Evolutionary conservation across 2,888 invertebrate genomes (phyloP).

Genomic region (Thyatira batis): DNA sequence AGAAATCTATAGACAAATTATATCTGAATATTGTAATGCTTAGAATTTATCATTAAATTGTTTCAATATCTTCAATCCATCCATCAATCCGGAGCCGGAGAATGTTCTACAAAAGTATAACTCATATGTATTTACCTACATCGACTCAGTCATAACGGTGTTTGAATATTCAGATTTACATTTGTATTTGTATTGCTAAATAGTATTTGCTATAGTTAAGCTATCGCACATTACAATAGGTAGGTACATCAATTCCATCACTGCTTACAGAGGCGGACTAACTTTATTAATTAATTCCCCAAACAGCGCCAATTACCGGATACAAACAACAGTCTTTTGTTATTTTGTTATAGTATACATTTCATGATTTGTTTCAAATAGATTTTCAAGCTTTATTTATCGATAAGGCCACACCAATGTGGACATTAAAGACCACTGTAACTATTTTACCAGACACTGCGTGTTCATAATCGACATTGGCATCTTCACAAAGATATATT

Average conservation of each 20-base stretch:
- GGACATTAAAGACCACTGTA: conserved; percentile 18
- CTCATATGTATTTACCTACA: no score
- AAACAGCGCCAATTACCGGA: background rate
- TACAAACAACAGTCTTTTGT: background rate
- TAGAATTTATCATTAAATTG: no score
- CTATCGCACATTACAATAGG: background rate
- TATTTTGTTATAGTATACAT: background rate
- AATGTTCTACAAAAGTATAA: no score
- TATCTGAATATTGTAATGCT: no score
- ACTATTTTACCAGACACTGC: conserved; percentile 16
- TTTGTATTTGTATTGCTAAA: no score
- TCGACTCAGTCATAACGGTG: no score
- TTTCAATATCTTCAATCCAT: no score
- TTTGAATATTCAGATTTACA: no score
- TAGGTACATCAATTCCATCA: background rate
- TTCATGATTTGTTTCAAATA: conserved; percentile 4
- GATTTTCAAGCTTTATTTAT: conserved; percentile 10
- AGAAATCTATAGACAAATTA: no score
- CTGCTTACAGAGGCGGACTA: background rate
- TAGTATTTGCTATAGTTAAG: no score
- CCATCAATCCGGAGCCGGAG: no score
- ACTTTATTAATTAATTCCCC: background rate
- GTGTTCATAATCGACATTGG: conserved; percentile 13
- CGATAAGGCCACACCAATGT: conserved; percentile 14
- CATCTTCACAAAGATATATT: conserved; percentile 11